Percentiles rank a stretch among this genome's conserved stretches.
phyloP scores from a whole-genome alignment of 2,797 vertebrate species.

The Rallus crepitans region DNA sequence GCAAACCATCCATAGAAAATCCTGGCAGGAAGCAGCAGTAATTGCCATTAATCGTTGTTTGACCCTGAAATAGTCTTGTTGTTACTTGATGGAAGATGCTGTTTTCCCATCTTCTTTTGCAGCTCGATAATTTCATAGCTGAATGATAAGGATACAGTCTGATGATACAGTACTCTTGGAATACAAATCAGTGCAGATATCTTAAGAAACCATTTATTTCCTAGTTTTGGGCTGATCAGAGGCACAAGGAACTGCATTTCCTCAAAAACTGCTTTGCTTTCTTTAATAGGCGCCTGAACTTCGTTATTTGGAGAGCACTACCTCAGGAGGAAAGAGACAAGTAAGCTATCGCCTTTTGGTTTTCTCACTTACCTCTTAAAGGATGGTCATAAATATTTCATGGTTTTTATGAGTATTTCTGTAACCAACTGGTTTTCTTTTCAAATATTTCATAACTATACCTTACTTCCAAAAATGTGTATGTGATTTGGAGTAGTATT shows the following conservation, averaged over 20 bases:
- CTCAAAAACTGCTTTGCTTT: conserved; percentile 43
- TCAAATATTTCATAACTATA: not conserved
- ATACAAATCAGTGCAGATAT: conserved; percentile 42
- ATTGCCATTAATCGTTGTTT: conserved; percentile 17
- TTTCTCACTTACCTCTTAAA: not conserved
- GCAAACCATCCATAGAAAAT: not conserved
- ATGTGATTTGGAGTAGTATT: not conserved
- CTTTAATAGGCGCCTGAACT: conserved; percentile 77
- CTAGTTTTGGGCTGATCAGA: not conserved
- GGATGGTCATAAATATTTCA: not conserved
- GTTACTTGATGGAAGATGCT: conserved; percentile 32
- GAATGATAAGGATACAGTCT: not conserved
- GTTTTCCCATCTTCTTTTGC: conserved; percentile 49
- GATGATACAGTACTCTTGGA: not conserved
- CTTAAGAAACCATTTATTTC: conserved; percentile 31
- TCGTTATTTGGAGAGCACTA: conserved; percentile 79
- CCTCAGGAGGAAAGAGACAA: conserved; percentile 81
- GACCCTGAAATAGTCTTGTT: conserved; percentile 33
- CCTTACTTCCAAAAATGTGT: not conserved
- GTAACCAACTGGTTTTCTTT: not conserved
- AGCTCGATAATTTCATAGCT: conserved; percentile 61
- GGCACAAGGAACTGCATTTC: not conserved
- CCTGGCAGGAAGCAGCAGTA: not conserved
- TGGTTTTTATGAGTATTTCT: not conserved
- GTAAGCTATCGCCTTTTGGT: conserved; percentile 69